Evolutionary conservation across 2,888 invertebrate genomes (phyloP).

Genomic region (Clanis bilineata): DNA sequence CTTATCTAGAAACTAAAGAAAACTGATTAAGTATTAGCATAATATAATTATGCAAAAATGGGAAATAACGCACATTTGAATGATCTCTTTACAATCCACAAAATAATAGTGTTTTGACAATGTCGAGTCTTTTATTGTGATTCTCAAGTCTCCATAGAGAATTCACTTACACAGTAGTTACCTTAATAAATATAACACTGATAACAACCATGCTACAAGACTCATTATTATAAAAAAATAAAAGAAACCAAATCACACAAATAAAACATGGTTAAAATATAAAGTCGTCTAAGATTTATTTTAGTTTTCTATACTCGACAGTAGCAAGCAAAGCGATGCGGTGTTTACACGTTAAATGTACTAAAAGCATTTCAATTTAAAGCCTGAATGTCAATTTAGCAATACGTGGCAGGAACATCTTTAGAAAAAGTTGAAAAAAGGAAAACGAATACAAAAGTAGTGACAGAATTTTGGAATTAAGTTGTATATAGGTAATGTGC

Average conservation of each 20-base stretch:
- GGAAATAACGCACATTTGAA: no score
- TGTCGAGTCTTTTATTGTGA: no score
- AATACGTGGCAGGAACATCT: constrained; percentile 54
- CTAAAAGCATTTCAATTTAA: constrained; percentile 42
- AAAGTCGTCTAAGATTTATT: not conserved
- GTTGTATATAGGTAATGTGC: not conserved
- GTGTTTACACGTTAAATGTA: constrained; percentile 46
- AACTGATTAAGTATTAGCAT: no score
- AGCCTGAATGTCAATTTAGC: constrained; percentile 38
- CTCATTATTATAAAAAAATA: not conserved
- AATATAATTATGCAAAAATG: no score
- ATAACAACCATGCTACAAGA: not conserved
- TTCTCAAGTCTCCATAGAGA: not conserved
- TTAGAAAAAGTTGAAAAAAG: constrained; percentile 14
- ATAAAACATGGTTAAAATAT: constrained; percentile 8
- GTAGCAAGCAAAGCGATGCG: constrained; percentile 62
- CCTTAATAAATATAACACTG: not conserved
- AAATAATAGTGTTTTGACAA: no score
- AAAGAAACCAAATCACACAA: not conserved
- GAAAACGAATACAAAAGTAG: not conserved
- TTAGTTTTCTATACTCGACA: constrained; percentile 4
- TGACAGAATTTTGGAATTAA: not conserved
- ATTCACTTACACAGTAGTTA: not conserved
- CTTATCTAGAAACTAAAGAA: no score
- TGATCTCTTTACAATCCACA: no score